These are phyloP conservation scores for Calonectris borealis DNA, from an alignment of 2,113 vertebrate species.

Conservation along the genomic window DNA sequence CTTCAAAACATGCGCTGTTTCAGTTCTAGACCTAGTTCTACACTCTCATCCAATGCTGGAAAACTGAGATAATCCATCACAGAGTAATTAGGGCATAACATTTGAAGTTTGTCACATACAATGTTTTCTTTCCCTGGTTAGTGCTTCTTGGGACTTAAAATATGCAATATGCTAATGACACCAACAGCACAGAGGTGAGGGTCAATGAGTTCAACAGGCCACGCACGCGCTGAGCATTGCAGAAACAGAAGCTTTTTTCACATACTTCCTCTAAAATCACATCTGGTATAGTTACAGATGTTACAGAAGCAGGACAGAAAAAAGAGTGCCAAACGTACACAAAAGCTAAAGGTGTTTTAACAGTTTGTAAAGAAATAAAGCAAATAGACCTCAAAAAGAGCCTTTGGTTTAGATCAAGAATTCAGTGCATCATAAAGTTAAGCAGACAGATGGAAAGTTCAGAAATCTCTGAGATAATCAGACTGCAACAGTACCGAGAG, in stretches of 20 bases:
- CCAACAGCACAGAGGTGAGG: not conserved
- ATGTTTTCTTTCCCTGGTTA: not conserved
- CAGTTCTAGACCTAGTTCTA: not conserved
- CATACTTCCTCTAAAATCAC: not conserved
- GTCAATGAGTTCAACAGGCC: not conserved
- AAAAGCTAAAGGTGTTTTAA: not conserved
- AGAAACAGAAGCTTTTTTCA: not conserved
- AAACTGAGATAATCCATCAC: not conserved
- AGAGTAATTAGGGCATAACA: not conserved
- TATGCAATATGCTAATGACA: not conserved
- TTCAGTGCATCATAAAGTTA: not conserved
- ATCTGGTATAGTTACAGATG: not conserved
- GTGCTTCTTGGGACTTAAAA: not conserved
- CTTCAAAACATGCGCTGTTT: not conserved
- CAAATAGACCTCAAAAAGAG: not conserved
- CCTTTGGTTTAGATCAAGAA: not conserved
- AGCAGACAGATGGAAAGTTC: not conserved
- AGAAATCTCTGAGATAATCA: not conserved
- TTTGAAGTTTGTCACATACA: not conserved
- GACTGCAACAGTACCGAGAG: not conserved
- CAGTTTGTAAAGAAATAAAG: not conserved
- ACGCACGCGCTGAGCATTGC: rapidly evolving
- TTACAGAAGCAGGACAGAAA: not conserved
- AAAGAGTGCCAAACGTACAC: not conserved
- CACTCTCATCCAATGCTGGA: not conserved